Evolutionary conservation across 2,888 invertebrate species (phyloP).

Genomic region (Myopa testacea): DNA sequence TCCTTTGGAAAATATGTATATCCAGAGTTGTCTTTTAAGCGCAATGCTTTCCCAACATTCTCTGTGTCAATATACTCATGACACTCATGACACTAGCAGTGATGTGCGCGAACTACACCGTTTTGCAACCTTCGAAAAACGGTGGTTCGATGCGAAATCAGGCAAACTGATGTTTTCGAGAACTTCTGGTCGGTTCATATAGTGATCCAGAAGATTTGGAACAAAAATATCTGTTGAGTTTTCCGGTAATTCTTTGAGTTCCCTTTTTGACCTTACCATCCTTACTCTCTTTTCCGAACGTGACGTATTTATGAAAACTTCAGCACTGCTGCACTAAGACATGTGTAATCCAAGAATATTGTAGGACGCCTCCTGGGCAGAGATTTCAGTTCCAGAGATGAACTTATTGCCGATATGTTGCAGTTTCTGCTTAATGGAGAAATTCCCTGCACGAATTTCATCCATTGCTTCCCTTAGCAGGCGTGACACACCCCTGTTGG

Average conservation of each 20-base stretch:
- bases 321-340: constrained; percentile 34
- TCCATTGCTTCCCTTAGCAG: constrained; percentile 33
- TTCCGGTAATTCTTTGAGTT: constrained; percentile 31
- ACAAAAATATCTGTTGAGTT: constrained; percentile 38
- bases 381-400: constrained; percentile 31
- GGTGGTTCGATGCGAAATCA: constrained; percentile 27
- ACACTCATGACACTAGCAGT: not conserved
- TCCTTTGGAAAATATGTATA: not conserved
- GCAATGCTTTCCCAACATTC: not conserved
- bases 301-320: constrained; percentile 38
- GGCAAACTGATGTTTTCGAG: constrained; percentile 29
- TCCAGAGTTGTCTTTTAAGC: too few relatives aligned
- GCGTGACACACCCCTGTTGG: constrained; percentile 40
- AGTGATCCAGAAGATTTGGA: constrained; percentile 38
- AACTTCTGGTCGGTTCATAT: constrained; percentile 23
- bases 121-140: constrained; percentile 12
- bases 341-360: constrained; percentile 31
- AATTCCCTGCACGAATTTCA: constrained; percentile 32
- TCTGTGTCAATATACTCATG: not conserved
- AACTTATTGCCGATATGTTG: constrained; percentile 37
- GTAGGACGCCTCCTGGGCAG: constrained; percentile 35
- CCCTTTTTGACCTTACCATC: constrained; percentile 32
- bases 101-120: not conserved
- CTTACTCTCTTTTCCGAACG: constrained; percentile 37
- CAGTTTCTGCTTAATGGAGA: constrained; percentile 40